Evolutionary conservation across 2,113 vertebrate species (phyloP), one percentile per base, ranked within the genome.

Genomic region (Nerophis ophidion): DNA sequence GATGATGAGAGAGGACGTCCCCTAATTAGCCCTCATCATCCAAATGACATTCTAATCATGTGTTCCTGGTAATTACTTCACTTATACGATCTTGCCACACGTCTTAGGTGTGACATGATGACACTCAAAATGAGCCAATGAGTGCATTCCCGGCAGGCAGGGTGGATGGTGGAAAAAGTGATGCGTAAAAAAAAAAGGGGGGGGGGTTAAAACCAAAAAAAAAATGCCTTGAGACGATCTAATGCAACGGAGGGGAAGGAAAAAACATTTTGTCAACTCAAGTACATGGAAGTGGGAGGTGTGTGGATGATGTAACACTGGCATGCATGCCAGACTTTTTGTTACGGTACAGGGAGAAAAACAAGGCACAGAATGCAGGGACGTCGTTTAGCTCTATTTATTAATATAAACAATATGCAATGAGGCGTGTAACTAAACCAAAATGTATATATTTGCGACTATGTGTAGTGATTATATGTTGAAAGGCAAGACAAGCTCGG

Each of bases 31-130:
- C 81, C 82, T 49, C 81, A 87, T 87, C 88, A 86, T 76, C 64
- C 66, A 71, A 75, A 85, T 88, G 86, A 89, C 86, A 90, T 88
- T 81, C 79, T 88, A 87, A 89, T 90, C 88, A 87, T 78, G 81
- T 85, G 80, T 75, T 85, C 80, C 67, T 74, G 83, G 84, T 89
- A 89, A 89, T 89, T 87, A 89, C 84, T 81, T 82, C 68, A 75
- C 78, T 84, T 86, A 85, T 67, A 86, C 63, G 65, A 82, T 85
- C 76, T 72, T 63, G 56, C 58, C 6, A 33, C 69, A 74, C 67
- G 58, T 77, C 76, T 83, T 76, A 69, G 35, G 76, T 38, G 54
- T 78, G 84, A 85, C 81, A 73, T 19, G 67, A 82, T 55, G 57
- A 70, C 71, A 48, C 77, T 68, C 54, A 49, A 84, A 85, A 84